A percentile compares a stretch with the other conserved stretches of the same genome.
phyloP scores from a whole-genome alignment of 2,888 invertebrate species.

The Alentia gelatinosa region DNA sequence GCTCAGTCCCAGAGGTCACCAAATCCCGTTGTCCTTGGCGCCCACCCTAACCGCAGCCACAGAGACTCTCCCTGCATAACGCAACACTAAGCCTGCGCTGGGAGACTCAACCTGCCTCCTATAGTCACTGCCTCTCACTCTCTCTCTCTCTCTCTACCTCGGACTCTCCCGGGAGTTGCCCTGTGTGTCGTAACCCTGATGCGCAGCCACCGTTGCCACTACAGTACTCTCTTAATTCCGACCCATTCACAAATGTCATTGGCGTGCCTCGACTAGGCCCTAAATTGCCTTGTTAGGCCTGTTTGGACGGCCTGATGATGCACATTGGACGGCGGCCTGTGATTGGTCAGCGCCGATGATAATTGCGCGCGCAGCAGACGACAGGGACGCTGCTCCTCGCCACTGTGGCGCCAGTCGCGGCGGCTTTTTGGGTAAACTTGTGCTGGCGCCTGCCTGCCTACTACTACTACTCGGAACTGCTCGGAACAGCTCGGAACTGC shows the following conservation, averaged over 20 bases:
- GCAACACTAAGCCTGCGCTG: not conserved
- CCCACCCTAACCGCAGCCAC: not conserved
- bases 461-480: not conserved
- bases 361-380: slow-evolving; percentile 16
- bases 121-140: not conserved
- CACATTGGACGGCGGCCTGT: not conserved
- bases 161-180: not conserved
- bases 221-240: slow-evolving; percentile 10
- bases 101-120: no score
- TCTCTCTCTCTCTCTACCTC: not conserved
- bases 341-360: slow-evolving; percentile 46
- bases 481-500: not conserved
- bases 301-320: slow-evolving; percentile 24
- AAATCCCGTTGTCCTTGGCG: not conserved
- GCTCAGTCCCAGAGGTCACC: not conserved
- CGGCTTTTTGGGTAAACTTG: slow-evolving; percentile 48
- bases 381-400: not conserved
- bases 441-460: not conserved
- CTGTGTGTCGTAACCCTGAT: not conserved
- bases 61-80: not conserved
- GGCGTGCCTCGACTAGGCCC: not conserved
- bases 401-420: not conserved
- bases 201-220: not conserved
- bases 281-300: slow-evolving; percentile 40
- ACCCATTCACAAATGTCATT: slow-evolving; percentile 35